Conservation (phyloP, 2,113 vertebrate species). For the Vireo altiloquus region DNA sequence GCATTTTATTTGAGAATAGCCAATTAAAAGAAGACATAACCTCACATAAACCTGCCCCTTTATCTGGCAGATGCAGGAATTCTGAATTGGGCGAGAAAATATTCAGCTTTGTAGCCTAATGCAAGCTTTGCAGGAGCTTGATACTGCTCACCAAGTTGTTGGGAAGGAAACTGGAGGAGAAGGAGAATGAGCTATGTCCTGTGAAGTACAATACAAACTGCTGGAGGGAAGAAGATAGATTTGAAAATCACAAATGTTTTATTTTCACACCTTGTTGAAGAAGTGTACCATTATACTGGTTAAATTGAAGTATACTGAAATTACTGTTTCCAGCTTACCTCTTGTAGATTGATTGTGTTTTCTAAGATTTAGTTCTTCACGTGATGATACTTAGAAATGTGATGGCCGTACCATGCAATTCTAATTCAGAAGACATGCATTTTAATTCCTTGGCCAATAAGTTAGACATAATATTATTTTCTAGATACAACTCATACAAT, state of each 20-base stretch:
- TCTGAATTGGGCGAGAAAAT: not conserved
- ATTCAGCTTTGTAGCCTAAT: not conserved
- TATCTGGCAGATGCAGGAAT: not conserved
- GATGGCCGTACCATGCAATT: not conserved
- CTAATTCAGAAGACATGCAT: not conserved
- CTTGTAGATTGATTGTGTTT: not conserved
- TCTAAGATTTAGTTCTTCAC: not conserved
- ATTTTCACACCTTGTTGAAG: not conserved
- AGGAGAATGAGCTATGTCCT: not conserved
- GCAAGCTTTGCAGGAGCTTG: not conserved
- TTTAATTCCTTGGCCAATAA: not conserved
- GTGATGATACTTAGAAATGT: not conserved
- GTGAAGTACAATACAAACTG: not conserved
- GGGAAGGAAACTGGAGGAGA: not conserved
- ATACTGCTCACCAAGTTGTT: not conserved
- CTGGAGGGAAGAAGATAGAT: not conserved
- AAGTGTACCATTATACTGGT: not conserved
- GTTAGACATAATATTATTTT: not conserved
- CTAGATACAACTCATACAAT: not conserved
- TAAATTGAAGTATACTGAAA: not conserved
- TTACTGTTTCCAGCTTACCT: not conserved
- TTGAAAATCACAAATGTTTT: not conserved
- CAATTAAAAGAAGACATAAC: not conserved
- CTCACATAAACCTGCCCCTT: not conserved
- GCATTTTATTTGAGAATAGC: not conserved